Evolutionary conservation across 1,140 invertebrate species (phyloP).

Genomic region (Apis florea): DNA sequence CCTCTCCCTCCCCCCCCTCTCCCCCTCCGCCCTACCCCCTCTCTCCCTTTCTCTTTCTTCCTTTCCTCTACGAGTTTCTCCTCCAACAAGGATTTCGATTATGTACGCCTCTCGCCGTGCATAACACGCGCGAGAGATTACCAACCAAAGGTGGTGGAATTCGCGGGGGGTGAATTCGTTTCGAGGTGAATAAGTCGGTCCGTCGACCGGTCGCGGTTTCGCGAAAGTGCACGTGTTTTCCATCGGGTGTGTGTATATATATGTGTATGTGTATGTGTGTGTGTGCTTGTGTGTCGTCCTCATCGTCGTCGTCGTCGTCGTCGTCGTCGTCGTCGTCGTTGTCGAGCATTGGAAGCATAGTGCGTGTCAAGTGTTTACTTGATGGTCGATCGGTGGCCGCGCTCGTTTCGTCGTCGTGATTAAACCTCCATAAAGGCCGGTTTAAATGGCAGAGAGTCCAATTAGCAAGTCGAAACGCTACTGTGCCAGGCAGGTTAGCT

Average conservation of each 20-base stretch:
- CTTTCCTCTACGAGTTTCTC: too few relatives aligned
- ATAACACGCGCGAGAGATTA: too few relatives aligned
- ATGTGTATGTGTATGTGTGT: neutral
- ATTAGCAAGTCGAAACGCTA: constrained; percentile 62
- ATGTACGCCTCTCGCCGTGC: too few relatives aligned
- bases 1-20: too few relatives aligned
- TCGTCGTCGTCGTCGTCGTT: neutral
- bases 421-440: constrained; percentile 21
- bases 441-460: constrained; percentile 65
- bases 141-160: too few relatives aligned
- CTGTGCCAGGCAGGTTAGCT: constrained; percentile 55
- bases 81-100: too few relatives aligned
- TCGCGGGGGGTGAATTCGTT: neutral
- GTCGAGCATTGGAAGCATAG: neutral
- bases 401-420: constrained; percentile 3
- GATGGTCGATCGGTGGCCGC: constrained; percentile 30
- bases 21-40: too few relatives aligned
- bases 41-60: too few relatives aligned
- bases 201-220: too few relatives aligned
- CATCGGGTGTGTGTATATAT: too few relatives aligned
- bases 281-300: constrained; percentile 1
- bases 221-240: too few relatives aligned
- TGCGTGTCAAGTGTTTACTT: constrained; percentile 29
- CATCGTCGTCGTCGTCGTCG: neutral
- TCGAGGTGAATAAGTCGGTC: too few relatives aligned